Evolutionary conservation across 2,113 vertebrate genomes (phyloP).

Genomic region (Tachysurus fulvidraco): DNA sequence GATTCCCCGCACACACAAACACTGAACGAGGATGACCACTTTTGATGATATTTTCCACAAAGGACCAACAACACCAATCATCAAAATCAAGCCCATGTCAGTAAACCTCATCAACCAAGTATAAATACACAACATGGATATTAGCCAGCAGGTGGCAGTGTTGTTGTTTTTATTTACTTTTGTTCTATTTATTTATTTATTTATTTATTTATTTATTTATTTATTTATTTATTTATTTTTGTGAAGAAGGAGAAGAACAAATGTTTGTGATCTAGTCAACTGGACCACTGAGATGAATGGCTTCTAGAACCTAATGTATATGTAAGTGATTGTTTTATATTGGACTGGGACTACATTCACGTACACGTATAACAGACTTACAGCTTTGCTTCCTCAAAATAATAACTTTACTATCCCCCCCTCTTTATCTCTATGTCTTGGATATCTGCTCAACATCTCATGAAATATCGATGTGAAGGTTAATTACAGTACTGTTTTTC

Average conservation of each 20-base stretch:
- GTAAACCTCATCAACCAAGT: not conserved
- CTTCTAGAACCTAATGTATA: not conserved
- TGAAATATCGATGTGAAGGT: conserved; percentile 15
- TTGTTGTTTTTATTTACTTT: not conserved
- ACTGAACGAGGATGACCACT: not conserved
- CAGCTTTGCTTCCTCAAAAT: not conserved
- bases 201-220: not conserved
- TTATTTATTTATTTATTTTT: not conserved
- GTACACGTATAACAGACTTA: not conserved
- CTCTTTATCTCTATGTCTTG: not conserved
- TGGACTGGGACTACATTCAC: not conserved
- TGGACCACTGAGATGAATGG: not conserved
- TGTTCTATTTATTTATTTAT: too few relatives aligned
- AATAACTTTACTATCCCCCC: not conserved
- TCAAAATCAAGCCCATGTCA: not conserved
- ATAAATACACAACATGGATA: not conserved
- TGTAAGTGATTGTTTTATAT: not conserved
- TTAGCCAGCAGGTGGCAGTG: conserved; percentile 7
- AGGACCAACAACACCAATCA: not conserved
- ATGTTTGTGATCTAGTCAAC: not conserved
- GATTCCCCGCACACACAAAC: not conserved
- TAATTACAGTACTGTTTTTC: not conserved
- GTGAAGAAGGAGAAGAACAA: not conserved
- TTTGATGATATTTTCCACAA: not conserved
- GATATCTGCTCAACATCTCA: not conserved